These are phyloP conservation scores for Pipistrellus pygmaeus DNA, from an alignment of 2,797 vertebrate species.

Conservation along the genomic window DNA sequence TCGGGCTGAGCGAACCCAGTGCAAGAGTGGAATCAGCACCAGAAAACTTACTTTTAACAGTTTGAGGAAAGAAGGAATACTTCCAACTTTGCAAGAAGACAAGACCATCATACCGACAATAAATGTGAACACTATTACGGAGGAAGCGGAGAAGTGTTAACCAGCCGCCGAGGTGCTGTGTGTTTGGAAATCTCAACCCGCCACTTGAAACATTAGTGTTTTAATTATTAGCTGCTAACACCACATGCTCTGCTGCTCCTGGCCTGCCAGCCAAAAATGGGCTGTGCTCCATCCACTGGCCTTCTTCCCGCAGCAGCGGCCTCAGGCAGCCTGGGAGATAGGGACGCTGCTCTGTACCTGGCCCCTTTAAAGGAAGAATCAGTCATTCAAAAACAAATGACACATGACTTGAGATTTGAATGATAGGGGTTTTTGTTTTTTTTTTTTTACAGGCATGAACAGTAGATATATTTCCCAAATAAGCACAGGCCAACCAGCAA, in stretches of 20 bases:
- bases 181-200: constrained; percentile 80
- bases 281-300: background rate
- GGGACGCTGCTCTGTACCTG: background rate
- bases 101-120: background rate
- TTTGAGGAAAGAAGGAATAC: constrained; percentile 51
- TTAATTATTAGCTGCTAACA: constrained; percentile 85
- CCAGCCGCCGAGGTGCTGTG: background rate
- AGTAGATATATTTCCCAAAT: background rate
- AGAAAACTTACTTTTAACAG: constrained; percentile 52
- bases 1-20: background rate
- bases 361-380: background rate
- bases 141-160: constrained; percentile 75
- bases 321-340: background rate
- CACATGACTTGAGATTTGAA: background rate
- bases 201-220: constrained; percentile 81
- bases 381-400: background rate
- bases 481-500: background rate
- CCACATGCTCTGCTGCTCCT: constrained; percentile 66
- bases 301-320: background rate
- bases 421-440: background rate
- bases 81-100: constrained; percentile 57
- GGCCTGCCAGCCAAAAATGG: constrained; percentile 63
- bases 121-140: constrained; percentile 3
- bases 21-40: constrained; percentile 52
- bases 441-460: background rate